Conservation (phyloP, 1,140 invertebrate species). For the Drosophila nasuta region DNA sequence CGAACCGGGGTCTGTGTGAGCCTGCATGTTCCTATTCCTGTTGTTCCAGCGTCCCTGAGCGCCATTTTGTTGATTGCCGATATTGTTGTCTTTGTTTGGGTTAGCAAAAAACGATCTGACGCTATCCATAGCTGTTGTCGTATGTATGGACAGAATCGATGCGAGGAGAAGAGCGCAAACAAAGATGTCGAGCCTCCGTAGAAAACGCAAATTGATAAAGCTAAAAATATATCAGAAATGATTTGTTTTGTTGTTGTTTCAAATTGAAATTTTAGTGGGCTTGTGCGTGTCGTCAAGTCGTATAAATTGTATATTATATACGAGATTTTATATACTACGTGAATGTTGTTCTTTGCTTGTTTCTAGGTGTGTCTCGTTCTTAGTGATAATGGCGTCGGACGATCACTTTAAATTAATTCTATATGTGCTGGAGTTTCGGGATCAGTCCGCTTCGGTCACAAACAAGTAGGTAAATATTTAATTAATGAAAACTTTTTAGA, state of each 20-base stretch:
- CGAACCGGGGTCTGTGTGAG: constrained; percentile 47
- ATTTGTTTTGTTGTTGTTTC: constrained; percentile 56
- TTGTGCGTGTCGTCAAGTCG: constrained; percentile 27
- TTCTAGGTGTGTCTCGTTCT: constrained; percentile 34
- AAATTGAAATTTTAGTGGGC: constrained; percentile 59
- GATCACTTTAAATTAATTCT: constrained; percentile 49
- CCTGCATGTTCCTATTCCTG: constrained; percentile 57
- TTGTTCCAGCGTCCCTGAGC: constrained; percentile 51
- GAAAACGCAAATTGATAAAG: constrained; percentile 70
- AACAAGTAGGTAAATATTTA: constrained; percentile 5
- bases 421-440: constrained; percentile 38
- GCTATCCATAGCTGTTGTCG: constrained; percentile 65
- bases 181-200: constrained; percentile 70
- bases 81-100: constrained; percentile 64
- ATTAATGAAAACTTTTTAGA: not conserved
- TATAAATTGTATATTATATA: constrained; percentile 19
- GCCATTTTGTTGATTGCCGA: constrained; percentile 60
- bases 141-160: constrained; percentile 33
- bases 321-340: constrained; percentile 3
- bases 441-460: constrained; percentile 17
- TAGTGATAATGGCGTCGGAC: constrained; percentile 38
- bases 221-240: constrained; percentile 73
- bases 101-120: constrained; percentile 75
- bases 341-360: constrained; percentile 27
- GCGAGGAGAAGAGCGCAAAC: constrained; percentile 3